These are phyloP conservation scores for Oryzias javanicus DNA, from an alignment of 2,113 vertebrate species.

Conservation along the genomic window DNA sequence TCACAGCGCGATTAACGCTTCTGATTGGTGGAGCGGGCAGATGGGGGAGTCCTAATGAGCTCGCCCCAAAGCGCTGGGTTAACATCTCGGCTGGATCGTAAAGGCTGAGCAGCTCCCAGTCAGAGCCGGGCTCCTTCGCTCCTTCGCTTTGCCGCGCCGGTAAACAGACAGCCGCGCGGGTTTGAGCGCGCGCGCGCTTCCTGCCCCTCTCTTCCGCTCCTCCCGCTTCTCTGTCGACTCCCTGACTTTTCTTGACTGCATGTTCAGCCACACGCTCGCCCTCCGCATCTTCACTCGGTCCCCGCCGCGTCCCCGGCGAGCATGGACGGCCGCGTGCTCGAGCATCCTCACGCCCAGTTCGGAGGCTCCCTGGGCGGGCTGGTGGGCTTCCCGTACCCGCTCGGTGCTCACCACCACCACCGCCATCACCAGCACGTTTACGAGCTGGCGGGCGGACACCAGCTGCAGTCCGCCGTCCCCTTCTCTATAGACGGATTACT, in stretches of 20 bases:
- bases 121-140: conserved; percentile 2
- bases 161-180: conserved; percentile 29
- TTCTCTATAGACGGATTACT: conserved; percentile 99
- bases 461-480: conserved; percentile 88
- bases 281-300: conserved; percentile 65
- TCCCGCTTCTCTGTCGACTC: conserved; percentile 25
- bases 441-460: conserved; percentile 90
- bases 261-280: conserved; percentile 71
- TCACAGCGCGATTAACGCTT: conserved; percentile 88
- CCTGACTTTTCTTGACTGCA: conserved; percentile 60
- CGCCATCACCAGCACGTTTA: conserved; percentile 86
- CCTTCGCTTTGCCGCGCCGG: conserved; percentile 18
- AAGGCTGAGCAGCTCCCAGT: conserved; percentile 38
- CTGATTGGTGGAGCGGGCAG: conserved; percentile 86
- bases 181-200: conserved; percentile 16
- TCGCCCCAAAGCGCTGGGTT: conserved; percentile 48
- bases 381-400: conserved; percentile 93
- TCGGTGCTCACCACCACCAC: conserved; percentile 79
- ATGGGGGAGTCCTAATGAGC: conserved; percentile 68
- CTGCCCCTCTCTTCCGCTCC: conserved; percentile 5
- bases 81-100: conserved; percentile 53
- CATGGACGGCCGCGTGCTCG: conserved; percentile 96
- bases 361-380: conserved; percentile 88
- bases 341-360: conserved; percentile 97
- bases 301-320: conserved; percentile 78